A percentile compares a stretch with the other conserved stretches of the same genome.
These are phyloP conservation scores for Centropristis striata DNA, from an alignment of 2,113 vertebrate species.

Conservation along the genomic window DNA sequence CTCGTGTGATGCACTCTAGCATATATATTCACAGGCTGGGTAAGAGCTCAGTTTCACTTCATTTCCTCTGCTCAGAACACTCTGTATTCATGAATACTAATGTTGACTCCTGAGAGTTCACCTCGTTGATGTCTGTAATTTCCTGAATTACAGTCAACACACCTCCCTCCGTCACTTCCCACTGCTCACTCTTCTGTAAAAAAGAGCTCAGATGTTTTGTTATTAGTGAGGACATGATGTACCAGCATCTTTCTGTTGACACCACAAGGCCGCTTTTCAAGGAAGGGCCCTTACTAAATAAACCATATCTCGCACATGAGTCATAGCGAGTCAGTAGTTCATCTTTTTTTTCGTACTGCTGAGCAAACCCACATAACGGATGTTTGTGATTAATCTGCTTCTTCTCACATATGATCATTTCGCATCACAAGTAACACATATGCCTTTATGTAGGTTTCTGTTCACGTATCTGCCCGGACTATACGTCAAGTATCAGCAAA, in stretches of 20 bases:
- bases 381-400: neutral
- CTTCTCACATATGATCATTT: neutral
- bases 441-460: neutral
- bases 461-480: neutral
- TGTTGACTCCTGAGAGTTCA: slow-evolving; percentile 35
- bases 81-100: slow-evolving; percentile 57
- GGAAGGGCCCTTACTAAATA: slow-evolving; percentile 40
- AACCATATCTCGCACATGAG: slow-evolving; percentile 59
- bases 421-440: neutral
- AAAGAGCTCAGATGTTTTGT: slow-evolving; percentile 33
- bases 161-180: slow-evolving; percentile 42
- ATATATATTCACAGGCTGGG: neutral
- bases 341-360: neutral
- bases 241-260: slow-evolving; percentile 59
- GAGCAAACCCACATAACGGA: slow-evolving; percentile 18
- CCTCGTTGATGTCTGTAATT: slow-evolving; percentile 51
- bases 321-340: slow-evolving; percentile 54
- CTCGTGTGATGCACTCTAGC: neutral
- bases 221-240: slow-evolving; percentile 62
- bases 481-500: slow-evolving; percentile 6
- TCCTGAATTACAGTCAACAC: slow-evolving; percentile 70
- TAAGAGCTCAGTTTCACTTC: neutral
- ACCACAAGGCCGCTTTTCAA: slow-evolving; percentile 24
- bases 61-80: slow-evolving; percentile 28
- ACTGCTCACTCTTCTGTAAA: slow-evolving; percentile 22